These are phyloP conservation scores for Rhinophrynus dorsalis DNA, from an alignment of 2,797 vertebrate genomes.

Conservation along the genomic window DNA sequence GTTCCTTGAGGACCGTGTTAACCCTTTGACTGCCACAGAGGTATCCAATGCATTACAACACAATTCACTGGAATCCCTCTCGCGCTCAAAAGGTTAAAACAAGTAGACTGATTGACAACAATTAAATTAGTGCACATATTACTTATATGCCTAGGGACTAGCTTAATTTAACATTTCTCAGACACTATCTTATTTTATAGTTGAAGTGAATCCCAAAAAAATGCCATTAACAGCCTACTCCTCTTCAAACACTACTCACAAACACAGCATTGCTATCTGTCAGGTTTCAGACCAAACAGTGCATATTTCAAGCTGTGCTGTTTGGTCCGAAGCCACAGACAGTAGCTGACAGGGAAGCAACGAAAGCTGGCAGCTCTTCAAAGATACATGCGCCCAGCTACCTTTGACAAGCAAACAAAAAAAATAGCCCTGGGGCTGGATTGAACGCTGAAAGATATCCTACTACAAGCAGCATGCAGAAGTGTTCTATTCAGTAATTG, in stretches of 20 bases:
- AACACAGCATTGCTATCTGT: constrained; percentile 11
- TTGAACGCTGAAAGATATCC: neutral
- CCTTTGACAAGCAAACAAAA: constrained; percentile 13
- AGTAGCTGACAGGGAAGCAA: constrained; percentile 28
- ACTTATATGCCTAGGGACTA: too few relatives aligned
- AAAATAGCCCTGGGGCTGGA: constrained; percentile 4
- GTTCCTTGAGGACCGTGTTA: too few relatives aligned
- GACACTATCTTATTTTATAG: too few relatives aligned
- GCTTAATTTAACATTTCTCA: too few relatives aligned
- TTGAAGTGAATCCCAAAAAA: too few relatives aligned
- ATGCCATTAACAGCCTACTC: neutral
- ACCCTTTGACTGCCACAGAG: too few relatives aligned
- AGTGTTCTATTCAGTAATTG: neutral
- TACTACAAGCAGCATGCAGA: neutral
- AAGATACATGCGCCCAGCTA: constrained; percentile 19
- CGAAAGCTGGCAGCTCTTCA: constrained; percentile 10
- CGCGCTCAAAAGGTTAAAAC: too few relatives aligned
- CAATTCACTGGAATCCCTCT: too few relatives aligned
- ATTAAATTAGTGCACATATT: too few relatives aligned
- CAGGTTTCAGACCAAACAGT: constrained; percentile 30
- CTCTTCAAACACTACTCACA: constrained; percentile 18
- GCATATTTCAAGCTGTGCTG: constrained; percentile 31
- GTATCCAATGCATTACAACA: too few relatives aligned
- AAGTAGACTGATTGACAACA: too few relatives aligned
- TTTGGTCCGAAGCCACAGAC: constrained; percentile 31